Conservation (phyloP, 2,113 vertebrate species). For the Etheostoma spectabile region DNA sequence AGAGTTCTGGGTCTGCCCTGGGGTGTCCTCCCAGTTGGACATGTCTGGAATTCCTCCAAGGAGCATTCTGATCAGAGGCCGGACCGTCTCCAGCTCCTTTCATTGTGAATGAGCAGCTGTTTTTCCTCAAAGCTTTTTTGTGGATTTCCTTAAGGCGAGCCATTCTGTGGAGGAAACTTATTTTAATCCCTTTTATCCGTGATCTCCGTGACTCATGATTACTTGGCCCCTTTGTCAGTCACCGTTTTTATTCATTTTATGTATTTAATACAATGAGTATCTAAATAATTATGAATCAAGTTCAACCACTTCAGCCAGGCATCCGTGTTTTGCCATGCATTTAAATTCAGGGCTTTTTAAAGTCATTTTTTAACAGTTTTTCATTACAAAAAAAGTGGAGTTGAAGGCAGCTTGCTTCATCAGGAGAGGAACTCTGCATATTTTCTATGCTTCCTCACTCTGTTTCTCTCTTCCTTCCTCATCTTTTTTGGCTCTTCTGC, state of each 20-base stretch:
- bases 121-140: neutral
- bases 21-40: neutral
- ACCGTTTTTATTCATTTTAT: neutral
- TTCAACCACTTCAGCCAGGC: neutral
- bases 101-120: neutral
- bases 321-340: neutral
- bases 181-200: neutral
- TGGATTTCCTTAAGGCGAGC: neutral
- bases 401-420: neutral
- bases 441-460: neutral
- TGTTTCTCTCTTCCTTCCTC: neutral
- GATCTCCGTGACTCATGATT: neutral
- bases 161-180: neutral
- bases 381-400: neutral
- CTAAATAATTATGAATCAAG: neutral
- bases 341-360: neutral
- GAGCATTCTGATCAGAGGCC: neutral
- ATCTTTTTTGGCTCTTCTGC: neutral
- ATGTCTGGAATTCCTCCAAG: neutral
- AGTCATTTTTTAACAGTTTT: neutral
- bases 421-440: accelerated
- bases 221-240: neutral
- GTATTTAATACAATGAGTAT: no score
- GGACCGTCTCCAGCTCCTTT: neutral
- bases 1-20: neutral